These are phyloP conservation scores for Brachymystax lenok DNA, from an alignment of 2,797 vertebrate genomes.

Conservation along the genomic window DNA sequence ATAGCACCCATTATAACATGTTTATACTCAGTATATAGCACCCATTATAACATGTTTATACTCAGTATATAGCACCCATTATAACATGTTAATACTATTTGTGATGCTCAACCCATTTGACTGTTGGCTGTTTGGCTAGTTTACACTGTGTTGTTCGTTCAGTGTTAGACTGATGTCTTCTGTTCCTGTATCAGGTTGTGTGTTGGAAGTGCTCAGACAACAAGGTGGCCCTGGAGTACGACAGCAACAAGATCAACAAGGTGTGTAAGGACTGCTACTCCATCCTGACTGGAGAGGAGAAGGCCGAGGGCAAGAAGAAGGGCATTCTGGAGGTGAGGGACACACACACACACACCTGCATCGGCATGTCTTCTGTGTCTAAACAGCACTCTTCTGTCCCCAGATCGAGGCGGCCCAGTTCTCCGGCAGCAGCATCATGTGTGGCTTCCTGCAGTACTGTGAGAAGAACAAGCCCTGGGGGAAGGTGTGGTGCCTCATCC, in stretches of 20 bases:
- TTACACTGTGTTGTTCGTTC: neutral
- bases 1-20: neutral
- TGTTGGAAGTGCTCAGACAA: slow-evolving; percentile 98
- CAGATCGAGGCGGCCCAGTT: slow-evolving; percentile 97
- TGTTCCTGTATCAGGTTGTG: slow-evolving; percentile 81
- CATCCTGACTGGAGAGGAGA: slow-evolving; percentile 85
- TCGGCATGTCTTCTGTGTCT: neutral
- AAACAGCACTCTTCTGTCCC: neutral
- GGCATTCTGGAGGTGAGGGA: slow-evolving; percentile 88
- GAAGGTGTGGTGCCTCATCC: slow-evolving; percentile 96
- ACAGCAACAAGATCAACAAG: slow-evolving; percentile 88
- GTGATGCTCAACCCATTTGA: neutral
- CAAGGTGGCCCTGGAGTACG: slow-evolving; percentile 89
- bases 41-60: neutral
- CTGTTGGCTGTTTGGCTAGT: neutral
- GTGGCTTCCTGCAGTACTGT: slow-evolving; percentile 94
- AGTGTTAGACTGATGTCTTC: neutral
- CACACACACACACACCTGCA: neutral
- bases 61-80: neutral
- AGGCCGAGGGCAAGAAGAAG: slow-evolving; percentile 82
- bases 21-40: neutral
- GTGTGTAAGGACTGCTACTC: slow-evolving; percentile 92
- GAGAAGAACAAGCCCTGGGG: slow-evolving; percentile 97
- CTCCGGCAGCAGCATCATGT: slow-evolving; percentile 91
- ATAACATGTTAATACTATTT: neutral